Evolutionary conservation across 2,113 vertebrate species (phyloP).

Genomic region (Neodontobutis hainanensis): DNA sequence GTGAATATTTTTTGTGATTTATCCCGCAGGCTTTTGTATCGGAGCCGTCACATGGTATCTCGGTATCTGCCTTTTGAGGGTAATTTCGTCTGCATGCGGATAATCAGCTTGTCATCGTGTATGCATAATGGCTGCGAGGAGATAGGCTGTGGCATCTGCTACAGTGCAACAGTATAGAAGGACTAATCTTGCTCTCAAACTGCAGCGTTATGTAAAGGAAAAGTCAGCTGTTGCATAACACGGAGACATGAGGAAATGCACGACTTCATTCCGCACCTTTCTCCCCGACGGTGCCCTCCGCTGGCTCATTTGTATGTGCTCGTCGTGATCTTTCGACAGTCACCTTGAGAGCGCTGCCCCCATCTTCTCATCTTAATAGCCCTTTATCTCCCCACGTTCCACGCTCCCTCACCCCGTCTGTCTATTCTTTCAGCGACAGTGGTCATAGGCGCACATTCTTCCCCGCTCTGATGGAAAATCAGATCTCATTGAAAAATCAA

Average conservation of each 20-base stretch:
- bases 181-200: constrained; percentile 61
- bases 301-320: constrained; percentile 68
- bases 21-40: constrained; percentile 8
- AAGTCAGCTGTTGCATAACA: constrained; percentile 57
- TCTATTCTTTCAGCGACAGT: constrained; percentile 22
- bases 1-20: background rate
- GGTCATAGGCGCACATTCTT: constrained; percentile 20
- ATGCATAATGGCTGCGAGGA: constrained; percentile 24
- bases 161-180: constrained; percentile 31
- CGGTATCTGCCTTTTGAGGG: constrained; percentile 22
- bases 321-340: constrained; percentile 60
- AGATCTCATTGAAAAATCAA: constrained; percentile 52
- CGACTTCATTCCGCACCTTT: constrained; percentile 12
- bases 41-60: constrained; percentile 19
- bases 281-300: constrained; percentile 30
- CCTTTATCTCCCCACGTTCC: constrained; percentile 52
- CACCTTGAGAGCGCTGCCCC: constrained; percentile 69
- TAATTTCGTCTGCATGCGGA: constrained; percentile 17
- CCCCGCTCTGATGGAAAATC: constrained; percentile 39
- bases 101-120: constrained; percentile 56
- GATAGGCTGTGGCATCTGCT: constrained; percentile 47
- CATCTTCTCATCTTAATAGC: constrained; percentile 69
- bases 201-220: constrained; percentile 67
- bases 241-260: constrained; percentile 19
- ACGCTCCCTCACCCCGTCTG: background rate